Conservation (phyloP, 2,888 invertebrate genomes). For the Cephus pygmeus region DNA sequence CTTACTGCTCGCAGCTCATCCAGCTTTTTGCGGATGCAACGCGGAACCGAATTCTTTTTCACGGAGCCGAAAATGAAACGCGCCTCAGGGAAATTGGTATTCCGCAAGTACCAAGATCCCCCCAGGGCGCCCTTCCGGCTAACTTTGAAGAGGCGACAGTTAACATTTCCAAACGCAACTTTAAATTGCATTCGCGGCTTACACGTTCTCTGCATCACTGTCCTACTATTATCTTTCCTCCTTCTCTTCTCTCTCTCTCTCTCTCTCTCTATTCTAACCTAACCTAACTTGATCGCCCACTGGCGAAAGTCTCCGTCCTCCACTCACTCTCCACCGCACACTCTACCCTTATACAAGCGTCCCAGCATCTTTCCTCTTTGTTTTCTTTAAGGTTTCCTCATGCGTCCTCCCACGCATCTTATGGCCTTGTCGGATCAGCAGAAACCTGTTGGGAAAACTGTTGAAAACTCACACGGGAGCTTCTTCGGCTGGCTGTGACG, state of each 20-base stretch:
- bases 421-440: neutral
- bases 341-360: neutral
- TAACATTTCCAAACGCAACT: conserved; percentile 5
- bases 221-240: neutral
- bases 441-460: conserved; percentile 19
- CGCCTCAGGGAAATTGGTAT: neutral
- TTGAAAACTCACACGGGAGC: conserved; percentile 18
- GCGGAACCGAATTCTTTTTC: neutral
- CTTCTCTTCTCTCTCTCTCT: neutral
- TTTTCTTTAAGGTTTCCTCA: neutral
- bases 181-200: conserved; percentile 5
- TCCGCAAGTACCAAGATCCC: neutral
- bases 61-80: neutral
- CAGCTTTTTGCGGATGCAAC: neutral
- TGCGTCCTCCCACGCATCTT: neutral
- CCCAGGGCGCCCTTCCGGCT: neutral
- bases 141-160: conserved; percentile 2
- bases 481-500: conserved; percentile 36
- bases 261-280: neutral
- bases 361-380: neutral
- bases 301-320: neutral
- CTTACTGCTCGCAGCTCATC: neutral
- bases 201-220: neutral
- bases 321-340: neutral
- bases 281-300: neutral